Base-by-base conservation (phyloP, 2,113 vertebrate genomes). In the Emydura subglobosa region DNA sequence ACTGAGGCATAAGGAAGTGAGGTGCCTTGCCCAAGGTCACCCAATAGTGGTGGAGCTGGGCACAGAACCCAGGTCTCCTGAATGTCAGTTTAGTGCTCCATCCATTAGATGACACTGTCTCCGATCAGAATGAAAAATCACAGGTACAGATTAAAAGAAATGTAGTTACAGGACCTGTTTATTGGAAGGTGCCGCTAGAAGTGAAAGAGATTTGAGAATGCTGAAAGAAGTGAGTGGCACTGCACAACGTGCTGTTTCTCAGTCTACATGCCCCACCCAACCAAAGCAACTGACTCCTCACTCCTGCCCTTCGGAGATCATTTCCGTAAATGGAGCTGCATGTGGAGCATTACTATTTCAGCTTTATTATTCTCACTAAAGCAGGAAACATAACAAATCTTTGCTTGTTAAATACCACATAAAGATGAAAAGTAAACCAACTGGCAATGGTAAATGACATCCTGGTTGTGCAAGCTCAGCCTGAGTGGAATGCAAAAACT, bases 361-460 rank as follows among this genome's bases (percentile, higher is more conserved):
- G 55, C 72, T 87, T 88, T 91, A 16, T 19, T 89, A 0, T 49
- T 91, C 49, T 83, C 82, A 34, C 92, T 93, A 61, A 90, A 86
- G 55, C 82, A 81, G 76, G 86, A 92, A 94, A 82, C 49, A 61
- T 10, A 53, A 83, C 61, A 91, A 90, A 86, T 83, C 76, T 27
- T 91, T 87, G 25, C 57, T 94, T 93, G 49, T 39, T 85, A 68
- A 92, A 10, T 84, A n/a, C 74, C 49, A 68, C 22, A 86, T 59
- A 88, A 83, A 91, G 59, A 95, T 10, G 51, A 57, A 90, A 93
- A 53, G 79, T 91, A 81, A 95, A 95, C 22, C 21, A 57, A 74
- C 19, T 13, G 25, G n/a, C 88, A 90, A 68, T 24, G 51, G 7
- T 57, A 88, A 88, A 44, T 25, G 51, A 85, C 25, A 6, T 16